phyloP scores from a whole-genome alignment of 1,140 invertebrate species.

The Oscheius sp. region DNA sequence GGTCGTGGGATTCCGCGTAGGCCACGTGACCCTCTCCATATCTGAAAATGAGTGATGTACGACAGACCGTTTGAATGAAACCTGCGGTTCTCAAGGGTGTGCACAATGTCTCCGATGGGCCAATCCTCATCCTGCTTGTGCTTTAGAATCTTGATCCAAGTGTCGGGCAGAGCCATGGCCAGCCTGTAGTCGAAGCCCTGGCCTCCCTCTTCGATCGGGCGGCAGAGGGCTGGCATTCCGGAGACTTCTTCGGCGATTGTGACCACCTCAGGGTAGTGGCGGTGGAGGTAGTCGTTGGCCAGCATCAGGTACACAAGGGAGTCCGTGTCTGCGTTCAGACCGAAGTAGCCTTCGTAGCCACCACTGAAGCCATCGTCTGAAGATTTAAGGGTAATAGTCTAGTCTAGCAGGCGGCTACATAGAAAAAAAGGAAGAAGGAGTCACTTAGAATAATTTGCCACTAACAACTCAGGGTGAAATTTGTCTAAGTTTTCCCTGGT shows the following conservation, averaged over 20 bases:
- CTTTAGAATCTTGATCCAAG: slow-evolving; percentile 85
- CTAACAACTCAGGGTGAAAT: too few relatives aligned
- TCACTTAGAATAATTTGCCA: too few relatives aligned
- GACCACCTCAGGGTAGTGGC: slow-evolving; percentile 76
- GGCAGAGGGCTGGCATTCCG: slow-evolving; percentile 93
- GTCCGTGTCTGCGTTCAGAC: slow-evolving; percentile 91
- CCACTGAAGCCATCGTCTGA: slow-evolving; percentile 71
- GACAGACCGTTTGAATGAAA: slow-evolving; percentile 61
- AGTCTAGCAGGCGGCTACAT: too few relatives aligned
- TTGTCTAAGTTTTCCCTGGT: too few relatives aligned
- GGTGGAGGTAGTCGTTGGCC: slow-evolving; percentile 87
- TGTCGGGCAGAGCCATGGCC: slow-evolving; percentile 94
- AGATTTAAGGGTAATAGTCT: too few relatives aligned
- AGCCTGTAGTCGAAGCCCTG: slow-evolving; percentile 94
- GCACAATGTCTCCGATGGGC: slow-evolving; percentile 85
- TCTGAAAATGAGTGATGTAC: slow-evolving; percentile 21
- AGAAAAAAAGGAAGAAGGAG: slow-evolving; percentile 13
- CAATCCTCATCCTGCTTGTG: slow-evolving; percentile 83
- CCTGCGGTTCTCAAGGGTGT: slow-evolving; percentile 88
- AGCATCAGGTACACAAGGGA: slow-evolving; percentile 89
- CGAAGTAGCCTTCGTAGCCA: slow-evolving; percentile 95
- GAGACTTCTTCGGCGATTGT: slow-evolving; percentile 99
- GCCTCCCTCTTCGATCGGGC: slow-evolving; percentile 87
- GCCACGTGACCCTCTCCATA: slow-evolving; percentile 87
- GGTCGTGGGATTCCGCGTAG: slow-evolving; percentile 96